Base-by-base conservation (phyloP, 2,113 vertebrate genomes). In the Centropus unirufus region DNA sequence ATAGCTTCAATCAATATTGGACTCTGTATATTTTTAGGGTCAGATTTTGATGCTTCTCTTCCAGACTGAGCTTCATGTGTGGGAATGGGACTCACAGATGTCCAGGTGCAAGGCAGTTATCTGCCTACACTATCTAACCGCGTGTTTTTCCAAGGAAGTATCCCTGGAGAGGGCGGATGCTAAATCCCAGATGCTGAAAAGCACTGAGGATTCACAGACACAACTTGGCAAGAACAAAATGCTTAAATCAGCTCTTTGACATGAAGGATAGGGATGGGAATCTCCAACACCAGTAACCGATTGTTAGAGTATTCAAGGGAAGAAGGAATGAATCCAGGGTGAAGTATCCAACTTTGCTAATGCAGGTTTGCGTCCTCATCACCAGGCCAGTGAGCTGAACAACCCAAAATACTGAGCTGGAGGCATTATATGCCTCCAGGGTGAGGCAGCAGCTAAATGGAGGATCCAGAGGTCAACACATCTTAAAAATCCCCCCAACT, bases 111-210 rank as follows among this genome's bases (percentile, higher is more conserved):
- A 89, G 39, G 49, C 49, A 47, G 40, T 2, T 1, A 62, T 72
- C 79, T 88, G 67, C 69, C 67, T 76, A 49, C 62, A 47, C 6
- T 4, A 95, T 76, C 32, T 72, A 82, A 91, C 44, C 57, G 44
- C 2, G 4, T 11, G 3, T 85, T 93, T 91, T 96, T 67, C 62
- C 57, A 67, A 87, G 78, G 68, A 84, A 81, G 32, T 26, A 20
- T 84, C 69, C 69, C 69, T 26, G 42, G 54, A 89, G 87, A 87
- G 32, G 89, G 36, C 21, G 63, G 51, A 55, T 80, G 63, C 63
- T 91, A 36, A 84, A 75, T 87, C 81, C 54, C 63, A 82, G 63
- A 72, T 80, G 76, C 32, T 83, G 61, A 77, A 58, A 57, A 67
- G 49, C 51, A 27, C n/a, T 46, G 59, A 36, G 70, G 55, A 77